These are phyloP conservation scores for Ginglymostoma cirratum DNA, from an alignment of 2,113 vertebrate genomes.

Conservation along the genomic window DNA sequence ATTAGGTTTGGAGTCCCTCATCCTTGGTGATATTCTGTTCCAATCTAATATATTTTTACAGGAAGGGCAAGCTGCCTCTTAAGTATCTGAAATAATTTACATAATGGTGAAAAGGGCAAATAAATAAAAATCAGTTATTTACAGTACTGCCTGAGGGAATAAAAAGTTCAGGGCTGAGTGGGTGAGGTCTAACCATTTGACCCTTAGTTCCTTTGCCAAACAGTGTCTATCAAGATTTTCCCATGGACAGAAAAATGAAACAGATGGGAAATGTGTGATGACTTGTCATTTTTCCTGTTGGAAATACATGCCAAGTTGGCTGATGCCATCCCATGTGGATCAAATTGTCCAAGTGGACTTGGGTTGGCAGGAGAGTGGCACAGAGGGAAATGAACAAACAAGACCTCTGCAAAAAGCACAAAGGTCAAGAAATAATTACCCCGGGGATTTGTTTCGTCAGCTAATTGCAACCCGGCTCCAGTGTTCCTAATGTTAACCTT, in stretches of 20 bases:
- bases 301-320: background rate
- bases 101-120: background rate
- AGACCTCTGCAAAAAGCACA: background rate
- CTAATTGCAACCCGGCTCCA: background rate
- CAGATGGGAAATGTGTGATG: background rate
- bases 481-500: background rate
- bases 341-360: background rate
- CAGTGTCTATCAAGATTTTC: constrained; percentile 29
- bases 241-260: background rate
- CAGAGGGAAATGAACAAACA: background rate
- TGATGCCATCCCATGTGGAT: background rate
- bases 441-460: background rate
- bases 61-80: background rate
- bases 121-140: background rate
- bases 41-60: too few relatives aligned
- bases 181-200: constrained; percentile 5
- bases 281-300: background rate
- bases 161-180: constrained; percentile 5
- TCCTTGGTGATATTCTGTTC: background rate
- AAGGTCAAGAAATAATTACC: background rate
- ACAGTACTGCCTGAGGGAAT: background rate
- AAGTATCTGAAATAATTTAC: constrained; percentile 13
- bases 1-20: background rate
- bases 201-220: background rate
- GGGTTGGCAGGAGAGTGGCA: background rate